Evolutionary conservation across 1,140 invertebrate genomes (phyloP), one percentile per base, ranked within the genome.

Genomic region (Atta texana): DNA sequence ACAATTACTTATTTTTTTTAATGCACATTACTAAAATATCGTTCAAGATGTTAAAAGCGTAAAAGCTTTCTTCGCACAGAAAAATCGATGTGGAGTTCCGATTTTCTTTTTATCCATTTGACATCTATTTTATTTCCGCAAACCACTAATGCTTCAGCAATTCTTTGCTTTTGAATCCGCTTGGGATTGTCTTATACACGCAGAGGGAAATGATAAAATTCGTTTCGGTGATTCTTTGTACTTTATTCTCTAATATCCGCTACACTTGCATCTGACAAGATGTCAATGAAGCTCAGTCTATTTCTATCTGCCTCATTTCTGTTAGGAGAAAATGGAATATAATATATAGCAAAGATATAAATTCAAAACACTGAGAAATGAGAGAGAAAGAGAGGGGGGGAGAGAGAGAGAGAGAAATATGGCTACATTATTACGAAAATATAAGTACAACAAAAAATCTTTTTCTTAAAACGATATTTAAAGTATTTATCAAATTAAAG

Each of bases 51-150:
- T 24, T 39, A 21, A 61, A 71, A 63, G 53, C 39, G 18, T 31
- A 18, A 14, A 68, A 64, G 28, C 88, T 49, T 77, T 34, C 16
- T 53, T 68, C 39, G 14, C 18, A 21, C 6, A 5, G 57, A 31
- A 72, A 66, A 77, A 59, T 68, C 44, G 5, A n/a, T 53, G 51
- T 21, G 66, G 57, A 75, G 59, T 75, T 53, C 34, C 21, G n/a
- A 74, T 74, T 72, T 85, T 61, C 57, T 69, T 53, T 10, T n/a
- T 75, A 80, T 80, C 88, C 57, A 86, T 88, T 88, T 72, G 34
- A 63, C 69, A 84, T 28, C 24, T 88, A 44, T 51, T 61, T 39
- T 74, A 55, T 28, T 59, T 53, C 51, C 64, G 49, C 16, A 39
- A 59, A 57, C 21, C 49, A 34, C 18, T 81, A 81, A 81, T 81